Percentiles rank a stretch among this genome's conserved stretches.
Conservation (phyloP, 2,888 invertebrate species). For the Bhutanitis thaidina region DNA sequence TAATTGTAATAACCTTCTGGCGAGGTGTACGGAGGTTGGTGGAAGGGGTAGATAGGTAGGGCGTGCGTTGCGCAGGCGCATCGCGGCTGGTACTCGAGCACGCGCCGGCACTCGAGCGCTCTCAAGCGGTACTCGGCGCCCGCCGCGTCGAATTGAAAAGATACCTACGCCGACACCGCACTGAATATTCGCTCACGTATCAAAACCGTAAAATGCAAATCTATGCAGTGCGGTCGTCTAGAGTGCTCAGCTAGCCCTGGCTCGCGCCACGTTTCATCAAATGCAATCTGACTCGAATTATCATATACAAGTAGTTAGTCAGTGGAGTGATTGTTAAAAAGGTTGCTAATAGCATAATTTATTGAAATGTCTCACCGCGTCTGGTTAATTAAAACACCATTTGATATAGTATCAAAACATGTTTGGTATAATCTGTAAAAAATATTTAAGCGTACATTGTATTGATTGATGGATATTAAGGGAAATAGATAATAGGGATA, state of each 20-base stretch:
- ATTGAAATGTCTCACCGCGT: constrained; percentile 6
- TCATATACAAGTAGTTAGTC: constrained; percentile 59
- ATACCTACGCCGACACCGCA: constrained; percentile 73
- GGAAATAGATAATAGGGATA: too few relatives aligned
- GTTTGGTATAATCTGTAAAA: too few relatives aligned
- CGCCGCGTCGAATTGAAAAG: constrained; percentile 75
- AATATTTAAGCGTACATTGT: too few relatives aligned
- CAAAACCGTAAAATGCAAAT: constrained; percentile 79
- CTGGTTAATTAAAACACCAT: neutral
- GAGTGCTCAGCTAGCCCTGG: constrained; percentile 55
- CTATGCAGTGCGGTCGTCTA: constrained; percentile 75
- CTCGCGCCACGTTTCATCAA: constrained; percentile 63
- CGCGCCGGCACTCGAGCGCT: constrained; percentile 69
- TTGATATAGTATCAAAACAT: too few relatives aligned
- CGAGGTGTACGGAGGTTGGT: constrained; percentile 29
- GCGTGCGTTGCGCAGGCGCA: constrained; percentile 61
- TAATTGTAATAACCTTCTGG: constrained; percentile 67
- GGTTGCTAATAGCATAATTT: constrained; percentile 26
- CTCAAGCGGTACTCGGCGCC: constrained; percentile 66
- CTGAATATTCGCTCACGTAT: constrained; percentile 78
- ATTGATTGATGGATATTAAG: too few relatives aligned
- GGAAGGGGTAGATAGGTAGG: constrained; percentile 17
- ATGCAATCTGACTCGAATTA: constrained; percentile 70
- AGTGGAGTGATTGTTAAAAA: constrained; percentile 48
- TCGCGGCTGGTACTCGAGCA: constrained; percentile 63